Base-by-base conservation (phyloP, 2,113 vertebrate genomes). In the Mustelus asterias region DNA sequence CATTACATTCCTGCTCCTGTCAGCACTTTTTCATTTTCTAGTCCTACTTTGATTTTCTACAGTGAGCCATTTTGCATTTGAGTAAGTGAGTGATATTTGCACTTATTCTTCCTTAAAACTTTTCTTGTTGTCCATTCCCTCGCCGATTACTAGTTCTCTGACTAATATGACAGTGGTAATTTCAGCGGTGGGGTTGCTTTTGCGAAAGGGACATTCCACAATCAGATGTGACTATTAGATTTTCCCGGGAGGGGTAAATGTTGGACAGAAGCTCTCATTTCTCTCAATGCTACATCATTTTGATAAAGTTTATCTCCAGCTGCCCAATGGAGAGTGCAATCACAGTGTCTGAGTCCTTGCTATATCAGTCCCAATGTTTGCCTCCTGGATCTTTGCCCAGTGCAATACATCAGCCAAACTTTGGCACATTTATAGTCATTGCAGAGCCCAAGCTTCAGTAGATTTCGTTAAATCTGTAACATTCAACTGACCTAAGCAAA, bases 271-370 rank as follows among this genome's bases (percentile, higher is more conserved):
- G 22, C n/a, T 24, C 60, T 94, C 22, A 11, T 3, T 72, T 70
- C 37, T 94, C 72, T 7, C 37, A 41, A 0, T 65, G 60, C 6
- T 69, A 9, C 26, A 1, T 69, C 67, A 24, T 41, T n/a, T 95
- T 72, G 93, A 72, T 95, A 95, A 70, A 26, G 37, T 72, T 95
- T 95, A 70, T 72, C 93, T 72, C 22, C 67, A 72, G 41, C 37
- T 95, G 93, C 44, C 37, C 3, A 24, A 10, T 26, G 22, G 93
- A 67, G 13, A 94, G 18, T 54, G 94, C 44, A 26, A 20, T 72
- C 67, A 48, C 67, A 11, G 11, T 24, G 22, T 72, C 93, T 48
- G 65, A 24, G 41, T 29, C 41, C 69, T 54, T 22, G 89, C 29
- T 65, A 3, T 63, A 37, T 60, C 89, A 37, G n/a, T 20, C 60